phyloP scores from a whole-genome alignment of 2,797 vertebrate genomes.

The Sciurus carolinensis region DNA sequence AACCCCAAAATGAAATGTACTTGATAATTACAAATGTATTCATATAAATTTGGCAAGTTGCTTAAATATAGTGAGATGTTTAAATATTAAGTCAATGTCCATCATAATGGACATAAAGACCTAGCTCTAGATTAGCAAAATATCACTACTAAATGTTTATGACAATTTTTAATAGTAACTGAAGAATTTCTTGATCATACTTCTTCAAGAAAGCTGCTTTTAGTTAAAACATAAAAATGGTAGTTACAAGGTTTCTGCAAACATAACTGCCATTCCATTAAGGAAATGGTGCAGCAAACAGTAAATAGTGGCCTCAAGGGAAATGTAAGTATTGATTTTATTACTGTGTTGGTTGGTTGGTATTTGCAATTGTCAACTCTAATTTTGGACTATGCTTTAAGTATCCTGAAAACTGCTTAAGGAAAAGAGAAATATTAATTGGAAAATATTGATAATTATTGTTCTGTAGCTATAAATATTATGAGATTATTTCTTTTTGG shows the following conservation, averaged over 20 bases:
- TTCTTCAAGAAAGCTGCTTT: conserved; percentile 91
- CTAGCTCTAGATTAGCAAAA: conserved; percentile 69
- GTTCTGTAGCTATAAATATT: conserved; percentile 84
- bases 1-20: conserved; percentile 65
- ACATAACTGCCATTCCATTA: conserved; percentile 93
- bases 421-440: conserved; percentile 91
- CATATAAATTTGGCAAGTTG: conserved; percentile 62
- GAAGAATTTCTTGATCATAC: conserved; percentile 86
- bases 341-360: conserved; percentile 92
- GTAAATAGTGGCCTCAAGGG: conserved; percentile 92
- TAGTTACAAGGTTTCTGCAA: conserved; percentile 92
- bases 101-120: conserved; percentile 72
- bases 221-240: conserved; percentile 93
- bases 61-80: conserved; percentile 76
- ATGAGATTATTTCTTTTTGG: conserved; percentile 76
- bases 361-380: conserved; percentile 94
- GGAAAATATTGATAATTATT: conserved; percentile 88
- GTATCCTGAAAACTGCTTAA: conserved; percentile 90
- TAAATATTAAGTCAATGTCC: conserved; percentile 78
- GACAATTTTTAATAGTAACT: conserved; percentile 85
- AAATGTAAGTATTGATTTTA: conserved; percentile 94
- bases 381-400: conserved; percentile 92
- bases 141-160: conserved; percentile 81
- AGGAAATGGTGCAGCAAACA: conserved; percentile 92
- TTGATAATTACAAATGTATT: conserved; percentile 75